These are phyloP conservation scores for Eurypyga helias DNA, from an alignment of 2,113 vertebrate genomes.

Conservation along the genomic window DNA sequence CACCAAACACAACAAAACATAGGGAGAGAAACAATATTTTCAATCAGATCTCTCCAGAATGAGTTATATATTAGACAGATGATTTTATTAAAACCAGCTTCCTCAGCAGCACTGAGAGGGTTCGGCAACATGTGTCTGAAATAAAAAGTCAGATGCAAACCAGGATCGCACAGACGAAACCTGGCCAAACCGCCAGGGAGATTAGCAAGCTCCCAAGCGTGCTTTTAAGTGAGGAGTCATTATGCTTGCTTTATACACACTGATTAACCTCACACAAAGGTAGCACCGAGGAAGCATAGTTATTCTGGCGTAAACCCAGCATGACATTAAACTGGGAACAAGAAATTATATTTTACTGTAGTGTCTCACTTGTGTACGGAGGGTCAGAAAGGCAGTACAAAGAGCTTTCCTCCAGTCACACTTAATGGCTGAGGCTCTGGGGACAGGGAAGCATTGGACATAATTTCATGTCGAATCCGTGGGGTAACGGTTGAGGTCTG, in stretches of 20 bases:
- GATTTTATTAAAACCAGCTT: not conserved
- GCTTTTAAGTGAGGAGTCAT: not conserved
- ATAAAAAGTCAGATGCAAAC: not conserved
- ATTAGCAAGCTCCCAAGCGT: not conserved
- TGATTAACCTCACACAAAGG: fast-evolving
- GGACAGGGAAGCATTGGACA: not conserved
- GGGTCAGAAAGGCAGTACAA: not conserved
- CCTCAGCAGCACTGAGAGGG: not conserved
- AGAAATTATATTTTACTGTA: not conserved
- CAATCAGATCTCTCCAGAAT: not conserved
- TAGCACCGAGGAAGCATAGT: not conserved
- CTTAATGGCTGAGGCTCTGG: not conserved
- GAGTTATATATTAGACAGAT: not conserved
- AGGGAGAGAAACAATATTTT: not conserved
- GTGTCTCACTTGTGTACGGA: not conserved
- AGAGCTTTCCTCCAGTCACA: not conserved
- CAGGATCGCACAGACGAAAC: not conserved
- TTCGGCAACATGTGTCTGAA: not conserved
- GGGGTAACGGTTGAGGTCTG: not conserved
- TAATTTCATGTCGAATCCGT: fast-evolving
- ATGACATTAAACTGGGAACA: not conserved
- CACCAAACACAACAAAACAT: not conserved
- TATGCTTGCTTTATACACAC: not conserved
- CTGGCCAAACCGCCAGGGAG: not conserved
- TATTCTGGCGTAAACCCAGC: not conserved